Percentiles rank a stretch among this genome's conserved stretches.
These are phyloP conservation scores for Aporrectodea caliginosa DNA, from an alignment of 1,140 invertebrate species.

Conservation along the genomic window DNA sequence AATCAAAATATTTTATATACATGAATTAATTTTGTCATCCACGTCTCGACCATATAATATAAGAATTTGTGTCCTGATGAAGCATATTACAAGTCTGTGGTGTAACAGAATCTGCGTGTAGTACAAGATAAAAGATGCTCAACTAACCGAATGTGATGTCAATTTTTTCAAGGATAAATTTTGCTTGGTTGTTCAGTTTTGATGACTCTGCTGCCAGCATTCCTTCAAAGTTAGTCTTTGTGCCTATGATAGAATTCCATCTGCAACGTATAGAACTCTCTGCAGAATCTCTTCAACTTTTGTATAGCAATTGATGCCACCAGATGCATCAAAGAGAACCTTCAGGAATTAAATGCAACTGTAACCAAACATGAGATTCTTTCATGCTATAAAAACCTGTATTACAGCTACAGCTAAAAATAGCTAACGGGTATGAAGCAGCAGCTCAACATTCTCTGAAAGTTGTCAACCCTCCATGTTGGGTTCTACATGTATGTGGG, in stretches of 20 bases:
- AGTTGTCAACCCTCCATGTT: too few relatives aligned
- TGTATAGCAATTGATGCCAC: conserved; percentile 77
- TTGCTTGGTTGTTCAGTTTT: conserved; percentile 84
- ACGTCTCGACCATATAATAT: background rate
- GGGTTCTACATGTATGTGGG: too few relatives aligned
- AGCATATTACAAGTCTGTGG: background rate
- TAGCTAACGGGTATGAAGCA: too few relatives aligned
- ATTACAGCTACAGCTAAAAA: too few relatives aligned
- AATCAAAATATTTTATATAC: conserved; percentile 82
- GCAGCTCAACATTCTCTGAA: too few relatives aligned
- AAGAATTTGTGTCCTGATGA: too few relatives aligned
- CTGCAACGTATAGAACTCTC: conserved; percentile 80
- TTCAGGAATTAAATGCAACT: too few relatives aligned
- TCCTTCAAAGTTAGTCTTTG: conserved; percentile 88
- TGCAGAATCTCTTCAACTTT: conserved; percentile 74
- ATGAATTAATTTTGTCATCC: conserved; percentile 83
- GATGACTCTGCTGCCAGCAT: conserved; percentile 82
- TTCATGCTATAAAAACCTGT: too few relatives aligned
- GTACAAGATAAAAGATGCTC: conserved; percentile 22
- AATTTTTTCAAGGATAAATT: conserved; percentile 96
- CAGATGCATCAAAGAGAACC: conserved; percentile 80
- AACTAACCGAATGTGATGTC: conserved; percentile 80
- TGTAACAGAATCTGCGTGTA: background rate
- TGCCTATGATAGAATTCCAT: conserved; percentile 76
- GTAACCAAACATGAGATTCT: too few relatives aligned